Conservation (phyloP, 1,140 invertebrate species). For the Brachionus sp. region DNA sequence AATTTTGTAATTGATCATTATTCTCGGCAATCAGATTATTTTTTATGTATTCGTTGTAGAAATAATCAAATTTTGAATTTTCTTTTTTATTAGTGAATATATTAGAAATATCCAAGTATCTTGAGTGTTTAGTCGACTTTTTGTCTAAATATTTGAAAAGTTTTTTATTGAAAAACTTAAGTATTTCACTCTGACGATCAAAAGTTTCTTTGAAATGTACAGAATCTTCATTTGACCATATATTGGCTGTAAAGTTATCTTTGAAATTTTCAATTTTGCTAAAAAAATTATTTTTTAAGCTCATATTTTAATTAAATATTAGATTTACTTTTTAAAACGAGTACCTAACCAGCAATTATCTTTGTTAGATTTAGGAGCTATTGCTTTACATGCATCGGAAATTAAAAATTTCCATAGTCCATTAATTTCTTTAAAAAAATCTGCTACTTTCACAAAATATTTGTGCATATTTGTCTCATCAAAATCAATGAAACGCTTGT, state of each 20-base stretch:
- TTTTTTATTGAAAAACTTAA: not conserved
- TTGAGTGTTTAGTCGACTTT: not conserved
- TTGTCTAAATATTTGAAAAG: not conserved
- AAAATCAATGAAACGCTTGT: not conserved
- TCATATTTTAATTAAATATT: not conserved
- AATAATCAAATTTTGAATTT: not conserved
- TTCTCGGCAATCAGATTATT: not conserved
- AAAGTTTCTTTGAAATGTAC: not conserved
- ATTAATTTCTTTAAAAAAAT: not conserved
- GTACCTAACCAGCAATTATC: not conserved
- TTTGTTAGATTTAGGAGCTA: not conserved
- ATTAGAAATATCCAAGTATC: not conserved
- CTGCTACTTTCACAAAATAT: not conserved
- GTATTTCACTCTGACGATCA: not conserved
- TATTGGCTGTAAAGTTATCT: not conserved
- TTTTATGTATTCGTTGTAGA: not conserved
- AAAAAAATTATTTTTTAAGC: not conserved
- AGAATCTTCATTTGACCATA: not conserved
- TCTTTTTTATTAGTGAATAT: not conserved
- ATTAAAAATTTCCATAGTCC: constrained; percentile 11
- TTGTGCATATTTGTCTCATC: not conserved
- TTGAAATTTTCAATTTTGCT: not conserved
- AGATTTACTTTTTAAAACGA: not conserved
- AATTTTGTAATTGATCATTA: not conserved
- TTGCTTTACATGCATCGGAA: not conserved